Conservation (phyloP, 2,888 invertebrate genomes). For the Trissonchulus latispiculum region DNA sequence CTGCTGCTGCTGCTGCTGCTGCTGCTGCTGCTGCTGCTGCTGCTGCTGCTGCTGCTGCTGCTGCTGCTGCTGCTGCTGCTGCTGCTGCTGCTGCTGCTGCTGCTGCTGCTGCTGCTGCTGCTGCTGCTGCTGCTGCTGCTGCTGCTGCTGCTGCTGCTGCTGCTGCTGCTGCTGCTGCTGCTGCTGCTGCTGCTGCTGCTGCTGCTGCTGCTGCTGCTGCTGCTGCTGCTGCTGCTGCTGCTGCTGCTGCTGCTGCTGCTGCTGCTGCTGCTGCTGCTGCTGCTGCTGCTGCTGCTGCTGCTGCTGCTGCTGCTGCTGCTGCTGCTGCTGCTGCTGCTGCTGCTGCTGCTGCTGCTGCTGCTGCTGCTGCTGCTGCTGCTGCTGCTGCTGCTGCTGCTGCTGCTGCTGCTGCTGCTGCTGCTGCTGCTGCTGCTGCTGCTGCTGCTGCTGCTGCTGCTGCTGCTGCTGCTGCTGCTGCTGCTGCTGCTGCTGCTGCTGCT, state of each 20-base stretch:
- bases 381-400: too few relatives aligned
- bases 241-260: not conserved
- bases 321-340: too few relatives aligned
- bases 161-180: not conserved
- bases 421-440: too few relatives aligned
- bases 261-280: not conserved
- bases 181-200: not conserved
- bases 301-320: not conserved
- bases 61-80: conserved; percentile 5
- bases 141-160: not conserved
- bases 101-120: not conserved
- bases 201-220: not conserved
- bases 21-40: not conserved
- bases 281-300: not conserved
- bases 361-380: too few relatives aligned
- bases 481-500: too few relatives aligned
- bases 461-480: too few relatives aligned
- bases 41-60: not conserved
- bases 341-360: too few relatives aligned
- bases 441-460: too few relatives aligned
- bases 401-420: too few relatives aligned
- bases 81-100: conserved; percentile 5
- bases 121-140: conserved; percentile 8
- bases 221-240: not conserved
- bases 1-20: not conserved